Base-by-base conservation (phyloP, 2,113 vertebrate genomes). In the Naja naja region DNA sequence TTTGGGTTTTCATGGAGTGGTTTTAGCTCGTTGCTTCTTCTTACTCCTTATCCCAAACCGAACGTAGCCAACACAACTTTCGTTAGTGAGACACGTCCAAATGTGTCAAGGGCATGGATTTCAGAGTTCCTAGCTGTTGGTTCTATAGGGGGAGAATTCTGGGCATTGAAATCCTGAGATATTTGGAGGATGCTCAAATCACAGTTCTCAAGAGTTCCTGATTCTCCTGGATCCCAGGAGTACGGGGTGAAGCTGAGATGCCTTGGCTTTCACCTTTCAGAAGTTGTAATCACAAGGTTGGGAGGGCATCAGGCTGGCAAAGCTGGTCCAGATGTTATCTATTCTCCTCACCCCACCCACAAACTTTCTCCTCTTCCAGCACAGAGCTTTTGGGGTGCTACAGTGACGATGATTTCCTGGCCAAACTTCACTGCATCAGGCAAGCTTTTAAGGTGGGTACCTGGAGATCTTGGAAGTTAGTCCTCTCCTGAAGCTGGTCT, bases 371-470 rank as follows among this genome's bases (percentile, higher is more conserved):
- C 9, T 55, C 47, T 89, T 96, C 27, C 90, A 98, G 98, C 96
- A 98, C 98, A 2, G 99, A 99, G 95, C 96, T 99, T 92, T 97
- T 99, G 94, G 98, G 98, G 97, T 99, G 99, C 97, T 99, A 98
- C 95, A 98, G 97, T 0, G 99, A 99, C 96, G 98, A 99, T 90
- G 99, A 99, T 97, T 99, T 99, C 95, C 98, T 99, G 5, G 98
- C 99, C 0, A 99, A 99, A 96, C 98, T 99, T 88, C 99, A 99
- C 8, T 99, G 99, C 22, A 97, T 99, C 93, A 98, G 99, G 90
- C 98, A 99, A 97, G 99, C 99, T 86, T 99, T 99, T 89, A 97
- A 99, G 98, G 99, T 99, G 85, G 92, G 96, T 85, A 12, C 1
- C 34, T 81, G 69, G n/a, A 39, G 16, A 20, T 16, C n/a, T 7